phyloP scores from a whole-genome alignment of 2,888 invertebrate genomes.

The Diadegma fenestrale region DNA sequence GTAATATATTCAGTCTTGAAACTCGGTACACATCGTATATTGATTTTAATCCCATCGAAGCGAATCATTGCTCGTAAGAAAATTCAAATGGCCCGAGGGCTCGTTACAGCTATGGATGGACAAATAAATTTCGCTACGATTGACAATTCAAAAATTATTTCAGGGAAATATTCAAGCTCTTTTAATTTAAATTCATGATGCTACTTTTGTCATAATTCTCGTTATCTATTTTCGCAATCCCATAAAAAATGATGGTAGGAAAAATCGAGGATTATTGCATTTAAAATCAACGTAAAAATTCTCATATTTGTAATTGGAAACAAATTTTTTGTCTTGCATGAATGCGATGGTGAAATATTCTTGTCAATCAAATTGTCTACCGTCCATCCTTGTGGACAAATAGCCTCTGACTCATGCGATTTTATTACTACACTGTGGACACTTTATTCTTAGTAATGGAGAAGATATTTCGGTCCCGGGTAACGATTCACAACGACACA shows the following conservation, averaged over 20 bases:
- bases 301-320: background rate
- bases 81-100: background rate
- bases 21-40: slow-evolving; percentile 26
- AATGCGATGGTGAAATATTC: slow-evolving; percentile 44
- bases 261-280: background rate
- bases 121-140: no score
- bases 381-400: slow-evolving; percentile 72
- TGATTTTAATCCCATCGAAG: slow-evolving; percentile 15
- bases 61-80: slow-evolving; percentile 5
- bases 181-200: background rate
- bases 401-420: slow-evolving; percentile 74
- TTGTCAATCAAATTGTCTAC: slow-evolving; percentile 44
- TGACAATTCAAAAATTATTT: no score
- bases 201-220: background rate
- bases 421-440: slow-evolving; percentile 38
- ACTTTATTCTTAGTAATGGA: slow-evolving; percentile 63
- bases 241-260: background rate
- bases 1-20: slow-evolving; percentile 58
- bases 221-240: background rate
- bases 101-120: no score
- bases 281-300: slow-evolving; percentile 64
- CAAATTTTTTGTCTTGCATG: background rate
- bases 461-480: slow-evolving; percentile 48
- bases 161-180: no score
- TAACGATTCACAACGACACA: slow-evolving; percentile 56